phyloP scores from a whole-genome alignment of 2,113 vertebrate genomes.

The Casuarius casuarius region DNA sequence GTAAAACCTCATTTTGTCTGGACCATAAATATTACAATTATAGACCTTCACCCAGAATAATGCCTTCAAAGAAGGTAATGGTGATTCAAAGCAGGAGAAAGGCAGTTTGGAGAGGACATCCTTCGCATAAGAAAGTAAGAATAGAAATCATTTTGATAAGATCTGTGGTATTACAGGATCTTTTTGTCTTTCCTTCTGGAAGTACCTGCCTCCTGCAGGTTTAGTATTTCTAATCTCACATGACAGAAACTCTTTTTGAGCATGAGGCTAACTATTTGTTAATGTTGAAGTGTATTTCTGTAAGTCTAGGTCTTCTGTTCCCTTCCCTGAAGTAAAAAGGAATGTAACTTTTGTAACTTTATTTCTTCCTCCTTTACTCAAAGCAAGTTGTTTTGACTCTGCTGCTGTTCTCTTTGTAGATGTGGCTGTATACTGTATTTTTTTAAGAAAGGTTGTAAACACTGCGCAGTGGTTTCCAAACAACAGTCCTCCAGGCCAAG shows the following conservation, averaged over 20 bases:
- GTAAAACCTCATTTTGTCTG: neutral
- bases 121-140: neutral
- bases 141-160: neutral
- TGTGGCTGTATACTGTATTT: neutral
- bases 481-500: neutral
- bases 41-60: neutral
- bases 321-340: neutral
- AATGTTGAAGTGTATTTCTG: neutral
- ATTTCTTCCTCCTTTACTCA: neutral
- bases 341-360: neutral
- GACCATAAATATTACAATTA: constrained; percentile 1
- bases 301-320: neutral
- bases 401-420: neutral
- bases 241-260: neutral
- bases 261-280: neutral
- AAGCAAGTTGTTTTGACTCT: neutral
- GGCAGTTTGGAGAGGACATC: neutral
- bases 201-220: neutral
- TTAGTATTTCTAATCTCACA: neutral
- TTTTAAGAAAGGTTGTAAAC: neutral
- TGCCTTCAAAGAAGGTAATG: neutral
- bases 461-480: neutral
- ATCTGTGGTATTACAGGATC: neutral
- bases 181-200: neutral
- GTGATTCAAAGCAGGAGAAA: neutral